Conservation (phyloP, 2,888 invertebrate genomes). For the Netelia fuscicornis region DNA sequence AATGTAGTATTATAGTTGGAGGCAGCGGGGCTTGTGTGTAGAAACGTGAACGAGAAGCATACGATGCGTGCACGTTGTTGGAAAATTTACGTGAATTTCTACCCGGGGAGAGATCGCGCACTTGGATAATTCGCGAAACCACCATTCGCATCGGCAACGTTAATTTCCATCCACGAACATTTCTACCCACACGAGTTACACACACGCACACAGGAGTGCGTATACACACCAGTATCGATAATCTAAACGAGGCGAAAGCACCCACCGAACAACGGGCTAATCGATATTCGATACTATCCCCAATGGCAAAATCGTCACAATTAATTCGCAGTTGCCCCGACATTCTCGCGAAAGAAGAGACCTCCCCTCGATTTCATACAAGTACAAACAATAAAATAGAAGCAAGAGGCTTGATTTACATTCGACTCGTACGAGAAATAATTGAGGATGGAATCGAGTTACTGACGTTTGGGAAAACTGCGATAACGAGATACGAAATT, state of each 20-base stretch:
- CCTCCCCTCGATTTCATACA: not conserved
- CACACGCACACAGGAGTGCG: not conserved
- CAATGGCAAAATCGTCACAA: slow-evolving; percentile 62
- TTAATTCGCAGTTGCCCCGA: slow-evolving; percentile 56
- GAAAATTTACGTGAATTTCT: slow-evolving; percentile 45
- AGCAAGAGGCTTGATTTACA: not conserved
- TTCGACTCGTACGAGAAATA: slow-evolving; percentile 19
- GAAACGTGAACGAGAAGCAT: slow-evolving; percentile 35
- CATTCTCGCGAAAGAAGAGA: slow-evolving; percentile 22
- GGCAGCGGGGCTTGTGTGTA: not conserved
- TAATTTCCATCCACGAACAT: slow-evolving; percentile 33
- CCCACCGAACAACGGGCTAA: slow-evolving; percentile 50
- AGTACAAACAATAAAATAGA: not conserved
- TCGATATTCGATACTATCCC: slow-evolving; percentile 69
- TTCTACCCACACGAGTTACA: not conserved
- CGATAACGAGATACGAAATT: not conserved
- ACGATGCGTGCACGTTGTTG: slow-evolving; percentile 27
- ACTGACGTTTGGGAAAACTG: not conserved
- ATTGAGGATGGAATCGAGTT: not conserved
- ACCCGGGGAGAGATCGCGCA: slow-evolving; percentile 47
- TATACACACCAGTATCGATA: slow-evolving; percentile 26
- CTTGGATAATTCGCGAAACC: slow-evolving; percentile 54
- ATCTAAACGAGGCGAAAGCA: slow-evolving; percentile 49
- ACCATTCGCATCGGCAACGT: slow-evolving; percentile 53
- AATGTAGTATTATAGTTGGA: slow-evolving; percentile 25